Conservation (phyloP, 2,797 vertebrate species). For the Helostoma temminkii region DNA sequence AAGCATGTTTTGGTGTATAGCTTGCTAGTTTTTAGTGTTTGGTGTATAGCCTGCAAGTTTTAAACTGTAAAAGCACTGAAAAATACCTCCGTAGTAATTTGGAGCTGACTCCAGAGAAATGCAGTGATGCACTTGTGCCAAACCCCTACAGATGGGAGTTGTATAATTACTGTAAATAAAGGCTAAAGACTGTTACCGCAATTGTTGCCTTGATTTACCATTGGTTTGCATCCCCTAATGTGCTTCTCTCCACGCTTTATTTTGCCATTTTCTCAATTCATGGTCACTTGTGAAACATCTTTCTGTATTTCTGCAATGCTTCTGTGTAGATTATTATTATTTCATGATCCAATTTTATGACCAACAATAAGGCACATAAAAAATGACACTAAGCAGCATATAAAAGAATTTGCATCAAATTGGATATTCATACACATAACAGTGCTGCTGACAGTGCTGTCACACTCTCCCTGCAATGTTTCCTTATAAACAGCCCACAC, state of each 20-base stretch:
- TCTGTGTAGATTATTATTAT: constrained; percentile 33
- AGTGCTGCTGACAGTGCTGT: constrained; percentile 55
- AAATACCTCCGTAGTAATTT: constrained; percentile 2
- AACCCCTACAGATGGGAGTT: neutral
- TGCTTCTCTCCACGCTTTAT: neutral
- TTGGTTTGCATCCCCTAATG: constrained; percentile 4
- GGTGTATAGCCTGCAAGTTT: too few relatives aligned
- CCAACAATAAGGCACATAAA: constrained; percentile 46
- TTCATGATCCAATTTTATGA: constrained; percentile 53
- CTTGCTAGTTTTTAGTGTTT: too few relatives aligned
- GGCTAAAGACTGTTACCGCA: neutral
- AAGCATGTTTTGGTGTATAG: too few relatives aligned
- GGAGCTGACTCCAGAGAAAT: constrained; percentile 3
- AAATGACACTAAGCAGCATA: constrained; percentile 44
- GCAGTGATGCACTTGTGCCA: neutral
- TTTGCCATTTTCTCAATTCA: constrained; percentile 1
- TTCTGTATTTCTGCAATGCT: constrained; percentile 20
- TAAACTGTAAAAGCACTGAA: too few relatives aligned
- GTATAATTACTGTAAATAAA: constrained; percentile 14
- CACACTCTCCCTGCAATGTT: constrained; percentile 40
- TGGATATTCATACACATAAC: constrained; percentile 52
- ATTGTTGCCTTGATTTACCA: constrained; percentile 13
- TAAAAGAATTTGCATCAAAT: constrained; percentile 45
- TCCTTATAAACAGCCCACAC: constrained; percentile 37
- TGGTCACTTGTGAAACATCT: constrained; percentile 10